Conservation (phyloP, 2,113 vertebrate genomes). For the Tragelaphus buxtoni region DNA sequence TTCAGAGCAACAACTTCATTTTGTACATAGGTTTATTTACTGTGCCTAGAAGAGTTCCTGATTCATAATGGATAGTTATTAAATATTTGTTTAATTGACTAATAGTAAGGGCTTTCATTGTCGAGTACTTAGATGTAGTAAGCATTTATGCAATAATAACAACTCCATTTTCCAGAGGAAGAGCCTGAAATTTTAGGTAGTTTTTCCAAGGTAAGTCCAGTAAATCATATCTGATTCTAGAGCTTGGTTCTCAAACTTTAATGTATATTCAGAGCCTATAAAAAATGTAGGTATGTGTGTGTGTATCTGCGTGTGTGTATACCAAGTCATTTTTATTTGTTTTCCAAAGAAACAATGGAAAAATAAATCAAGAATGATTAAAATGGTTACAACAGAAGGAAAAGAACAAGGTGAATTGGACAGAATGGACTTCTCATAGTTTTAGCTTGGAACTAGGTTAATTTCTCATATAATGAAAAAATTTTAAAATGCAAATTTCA, state of each 20-base stretch:
- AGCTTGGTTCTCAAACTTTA: not conserved
- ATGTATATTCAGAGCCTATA: not conserved
- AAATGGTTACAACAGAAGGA: not conserved
- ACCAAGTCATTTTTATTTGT: not conserved
- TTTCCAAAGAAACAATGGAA: constrained; percentile 30
- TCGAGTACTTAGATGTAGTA: not conserved
- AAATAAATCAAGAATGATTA: not conserved
- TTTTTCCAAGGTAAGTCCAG: not conserved
- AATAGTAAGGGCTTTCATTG: not conserved
- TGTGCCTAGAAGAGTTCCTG: not conserved
- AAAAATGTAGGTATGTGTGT: not conserved
- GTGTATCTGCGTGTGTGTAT: not conserved
- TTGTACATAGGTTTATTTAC: not conserved
- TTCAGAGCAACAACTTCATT: constrained; percentile 16
- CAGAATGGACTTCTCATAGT: not conserved
- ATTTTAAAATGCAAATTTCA: not conserved
- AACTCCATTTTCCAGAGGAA: constrained; percentile 10
- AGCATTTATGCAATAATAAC: not conserved
- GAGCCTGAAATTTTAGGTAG: constrained; percentile 6
- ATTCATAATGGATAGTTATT: not conserved
- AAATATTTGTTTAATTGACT: not conserved
- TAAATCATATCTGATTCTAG: not conserved
- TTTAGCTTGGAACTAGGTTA: not conserved
- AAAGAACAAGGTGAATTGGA: not conserved
- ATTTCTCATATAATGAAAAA: not conserved